Conservation (phyloP, 2,113 vertebrate genomes). For the Seriola aureovittata region DNA sequence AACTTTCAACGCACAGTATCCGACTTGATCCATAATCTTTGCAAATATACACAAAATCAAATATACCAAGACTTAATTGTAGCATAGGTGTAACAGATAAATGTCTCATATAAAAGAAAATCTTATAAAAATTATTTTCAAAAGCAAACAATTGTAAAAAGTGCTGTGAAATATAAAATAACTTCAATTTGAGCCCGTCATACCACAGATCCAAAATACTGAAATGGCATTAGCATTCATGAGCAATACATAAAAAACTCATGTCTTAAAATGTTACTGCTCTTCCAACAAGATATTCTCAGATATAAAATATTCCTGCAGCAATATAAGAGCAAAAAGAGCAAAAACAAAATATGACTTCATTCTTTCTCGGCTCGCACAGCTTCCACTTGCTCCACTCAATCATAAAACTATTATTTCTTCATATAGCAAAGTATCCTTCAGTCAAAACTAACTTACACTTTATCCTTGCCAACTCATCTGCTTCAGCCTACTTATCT, state of each 20-base stretch:
- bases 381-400: slow-evolving; percentile 23
- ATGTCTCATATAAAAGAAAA: slow-evolving; percentile 46
- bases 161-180: slow-evolving; percentile 38
- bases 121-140: slow-evolving; percentile 28
- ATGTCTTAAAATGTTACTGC: background rate
- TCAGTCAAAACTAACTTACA: slow-evolving; percentile 26
- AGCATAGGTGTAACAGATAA: background rate
- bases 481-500: slow-evolving; percentile 35
- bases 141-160: slow-evolving; percentile 28
- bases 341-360: slow-evolving; percentile 32
- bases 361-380: background rate
- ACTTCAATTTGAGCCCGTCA: background rate
- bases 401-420: slow-evolving; percentile 10
- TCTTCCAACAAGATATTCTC: background rate
- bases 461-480: background rate
- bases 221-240: slow-evolving; percentile 26
- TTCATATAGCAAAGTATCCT: slow-evolving; percentile 32
- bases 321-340: slow-evolving; percentile 6
- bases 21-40: slow-evolving; percentile 10
- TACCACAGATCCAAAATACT: slow-evolving; percentile 61
- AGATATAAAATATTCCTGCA: slow-evolving; percentile 22
- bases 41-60: slow-evolving; percentile 63
- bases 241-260: slow-evolving; percentile 6
- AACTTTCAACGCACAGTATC: slow-evolving; percentile 11
- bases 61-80: background rate